Evolutionary conservation across 2,888 invertebrate genomes (phyloP).

Genomic region (Ochropleura plecta): DNA sequence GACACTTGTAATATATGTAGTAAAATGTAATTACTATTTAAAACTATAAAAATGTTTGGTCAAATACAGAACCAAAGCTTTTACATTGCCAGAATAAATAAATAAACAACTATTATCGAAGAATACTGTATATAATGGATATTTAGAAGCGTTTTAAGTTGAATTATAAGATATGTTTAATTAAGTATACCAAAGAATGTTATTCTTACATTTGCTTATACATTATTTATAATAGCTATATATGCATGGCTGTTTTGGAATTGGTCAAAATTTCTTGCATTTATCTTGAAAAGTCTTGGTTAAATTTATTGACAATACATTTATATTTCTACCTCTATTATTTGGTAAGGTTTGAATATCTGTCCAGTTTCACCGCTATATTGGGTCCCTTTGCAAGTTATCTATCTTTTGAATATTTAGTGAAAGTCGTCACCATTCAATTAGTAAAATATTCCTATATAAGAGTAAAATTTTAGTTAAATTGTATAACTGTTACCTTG

Average conservation of each 20-base stretch:
- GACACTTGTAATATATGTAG: slow-evolving; percentile 60
- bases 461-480: slow-evolving; percentile 47
- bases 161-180: slow-evolving; percentile 53
- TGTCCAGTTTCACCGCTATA: slow-evolving; percentile 5
- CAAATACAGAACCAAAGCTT: slow-evolving; percentile 64
- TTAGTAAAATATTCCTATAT: slow-evolving; percentile 38
- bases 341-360: slow-evolving; percentile 16
- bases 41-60: slow-evolving; percentile 54
- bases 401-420: slow-evolving; percentile 12
- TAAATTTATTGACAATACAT: not conserved
- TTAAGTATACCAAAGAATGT: slow-evolving; percentile 63
- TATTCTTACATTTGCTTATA: slow-evolving; percentile 53
- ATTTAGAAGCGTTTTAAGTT: slow-evolving; percentile 61
- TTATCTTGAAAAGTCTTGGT: slow-evolving; percentile 30
- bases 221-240: slow-evolving; percentile 44
- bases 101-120: slow-evolving; percentile 51
- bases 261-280: slow-evolving; percentile 52
- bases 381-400: slow-evolving; percentile 24
- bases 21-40: slow-evolving; percentile 61
- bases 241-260: slow-evolving; percentile 32
- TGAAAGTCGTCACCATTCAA: slow-evolving; percentile 9
- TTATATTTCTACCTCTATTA: slow-evolving; percentile 34
- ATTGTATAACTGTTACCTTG: slow-evolving; percentile 66
- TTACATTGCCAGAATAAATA: slow-evolving; percentile 63
- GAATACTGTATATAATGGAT: slow-evolving; percentile 53